Conservation (phyloP, 2,797 vertebrate genomes). For the Alca torda region DNA sequence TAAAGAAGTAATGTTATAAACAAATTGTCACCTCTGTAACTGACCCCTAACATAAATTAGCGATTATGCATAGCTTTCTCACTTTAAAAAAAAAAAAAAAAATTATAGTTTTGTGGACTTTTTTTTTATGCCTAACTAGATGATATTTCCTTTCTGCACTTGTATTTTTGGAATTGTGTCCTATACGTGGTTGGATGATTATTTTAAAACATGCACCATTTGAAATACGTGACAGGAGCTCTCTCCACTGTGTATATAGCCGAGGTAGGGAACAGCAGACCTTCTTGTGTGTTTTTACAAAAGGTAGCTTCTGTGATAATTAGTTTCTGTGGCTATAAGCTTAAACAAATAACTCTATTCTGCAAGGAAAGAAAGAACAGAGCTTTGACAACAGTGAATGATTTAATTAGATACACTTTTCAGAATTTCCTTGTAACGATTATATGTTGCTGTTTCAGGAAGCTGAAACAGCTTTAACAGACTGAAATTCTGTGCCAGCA, state of each 20-base stretch:
- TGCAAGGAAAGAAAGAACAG: background rate
- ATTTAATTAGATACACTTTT: background rate
- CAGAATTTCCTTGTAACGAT: background rate
- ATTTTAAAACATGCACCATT: background rate
- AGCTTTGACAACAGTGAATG: background rate
- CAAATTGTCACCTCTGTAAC: slow-evolving; percentile 26
- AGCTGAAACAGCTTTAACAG: background rate
- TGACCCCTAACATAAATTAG: slow-evolving; percentile 60
- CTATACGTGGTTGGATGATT: background rate
- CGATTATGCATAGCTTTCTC: slow-evolving; percentile 69
- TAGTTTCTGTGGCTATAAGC: background rate
- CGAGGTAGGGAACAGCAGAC: background rate
- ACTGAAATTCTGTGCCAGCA: background rate
- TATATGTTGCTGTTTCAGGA: background rate
- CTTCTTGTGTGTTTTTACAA: background rate
- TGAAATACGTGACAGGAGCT: background rate
- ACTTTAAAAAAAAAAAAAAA: background rate
- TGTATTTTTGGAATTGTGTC: background rate
- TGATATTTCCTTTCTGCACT: background rate
- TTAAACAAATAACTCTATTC: background rate
- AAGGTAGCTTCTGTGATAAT: background rate
- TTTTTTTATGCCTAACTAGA: background rate
- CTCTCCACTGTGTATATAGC: background rate
- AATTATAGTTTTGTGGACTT: background rate
- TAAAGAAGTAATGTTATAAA: background rate